phyloP scores from a whole-genome alignment of 2,113 vertebrate genomes.

The Phaethornis superciliosus region DNA sequence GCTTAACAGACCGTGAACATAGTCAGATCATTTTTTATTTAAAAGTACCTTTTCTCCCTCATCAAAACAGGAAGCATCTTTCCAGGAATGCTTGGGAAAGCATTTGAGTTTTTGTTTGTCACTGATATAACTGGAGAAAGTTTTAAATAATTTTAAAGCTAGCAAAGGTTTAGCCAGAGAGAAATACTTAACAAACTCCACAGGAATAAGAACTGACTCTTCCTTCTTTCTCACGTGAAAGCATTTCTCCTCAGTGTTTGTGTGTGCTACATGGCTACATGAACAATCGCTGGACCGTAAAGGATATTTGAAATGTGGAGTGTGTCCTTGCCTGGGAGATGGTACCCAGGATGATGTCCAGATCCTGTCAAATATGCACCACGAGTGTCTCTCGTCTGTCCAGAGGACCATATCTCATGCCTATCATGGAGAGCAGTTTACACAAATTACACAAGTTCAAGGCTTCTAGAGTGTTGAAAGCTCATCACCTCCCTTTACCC shows the following conservation, averaged over 20 bases:
- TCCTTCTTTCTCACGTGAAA: not conserved
- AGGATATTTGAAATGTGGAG: not conserved
- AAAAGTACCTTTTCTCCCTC: constrained; percentile 1
- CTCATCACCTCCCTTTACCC: not conserved
- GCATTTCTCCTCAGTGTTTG: not conserved
- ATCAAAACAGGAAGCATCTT: constrained; percentile 52
- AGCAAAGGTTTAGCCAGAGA: not conserved
- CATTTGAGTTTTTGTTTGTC: constrained; percentile 8
- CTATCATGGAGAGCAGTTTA: not conserved
- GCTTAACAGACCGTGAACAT: not conserved
- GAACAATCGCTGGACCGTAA: not conserved
- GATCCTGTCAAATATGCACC: accelerated
- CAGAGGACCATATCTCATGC: not conserved
- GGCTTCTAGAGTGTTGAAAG: not conserved
- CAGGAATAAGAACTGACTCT: not conserved
- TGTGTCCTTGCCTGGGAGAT: not conserved
- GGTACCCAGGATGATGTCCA: not conserved
- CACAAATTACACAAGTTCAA: not conserved
- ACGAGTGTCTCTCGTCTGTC: not conserved
- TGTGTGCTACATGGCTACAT: not conserved
- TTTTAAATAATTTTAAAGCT: not conserved
- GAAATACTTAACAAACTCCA: not conserved
- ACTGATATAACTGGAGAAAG: constrained; percentile 34
- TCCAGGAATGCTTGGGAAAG: constrained; percentile 45
- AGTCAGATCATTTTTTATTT: constrained; percentile 45